Conservation (phyloP, 2,797 vertebrate species). For the Sebastes taczanowskii region DNA sequence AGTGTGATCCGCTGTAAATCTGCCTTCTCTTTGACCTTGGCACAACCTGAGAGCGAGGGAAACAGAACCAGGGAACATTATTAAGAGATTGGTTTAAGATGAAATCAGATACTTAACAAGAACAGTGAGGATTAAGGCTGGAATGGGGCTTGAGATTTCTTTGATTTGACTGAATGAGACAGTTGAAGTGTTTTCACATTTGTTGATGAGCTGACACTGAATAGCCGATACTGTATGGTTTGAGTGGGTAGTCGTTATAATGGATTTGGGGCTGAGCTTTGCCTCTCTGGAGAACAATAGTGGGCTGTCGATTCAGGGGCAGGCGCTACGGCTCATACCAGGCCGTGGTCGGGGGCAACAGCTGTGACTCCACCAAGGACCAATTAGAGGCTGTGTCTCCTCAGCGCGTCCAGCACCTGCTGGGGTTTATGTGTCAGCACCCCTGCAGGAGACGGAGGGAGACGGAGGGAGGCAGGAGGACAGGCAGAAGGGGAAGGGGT, state of each 20-base stretch:
- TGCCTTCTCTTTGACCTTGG: conserved; percentile 67
- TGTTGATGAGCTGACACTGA: conserved; percentile 19
- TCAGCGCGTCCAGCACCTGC: conserved; percentile 75
- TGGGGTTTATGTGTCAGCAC: conserved; percentile 78
- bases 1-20: conserved; percentile 52
- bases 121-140: conserved; percentile 14
- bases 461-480: conserved; percentile 48
- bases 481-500: not conserved
- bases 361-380: conserved; percentile 80
- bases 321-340: conserved; percentile 61
- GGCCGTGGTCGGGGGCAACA: conserved; percentile 77
- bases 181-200: conserved; percentile 7
- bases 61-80: conserved; percentile 13
- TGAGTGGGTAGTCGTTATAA: conserved; percentile 44
- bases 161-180: conserved; percentile 10
- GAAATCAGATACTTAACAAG: conserved; percentile 15
- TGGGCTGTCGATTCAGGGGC: conserved; percentile 62
- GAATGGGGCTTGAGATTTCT: not conserved
- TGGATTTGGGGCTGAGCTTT: conserved; percentile 55
- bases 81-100: conserved; percentile 42
- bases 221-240: conserved; percentile 37
- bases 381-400: conserved; percentile 80
- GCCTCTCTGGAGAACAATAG: conserved; percentile 73
- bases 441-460: conserved; percentile 58
- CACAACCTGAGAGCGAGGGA: conserved; percentile 21